Evolutionary conservation across 2,888 invertebrate species (phyloP).

Genomic region (Platerodrilus igneus): DNA sequence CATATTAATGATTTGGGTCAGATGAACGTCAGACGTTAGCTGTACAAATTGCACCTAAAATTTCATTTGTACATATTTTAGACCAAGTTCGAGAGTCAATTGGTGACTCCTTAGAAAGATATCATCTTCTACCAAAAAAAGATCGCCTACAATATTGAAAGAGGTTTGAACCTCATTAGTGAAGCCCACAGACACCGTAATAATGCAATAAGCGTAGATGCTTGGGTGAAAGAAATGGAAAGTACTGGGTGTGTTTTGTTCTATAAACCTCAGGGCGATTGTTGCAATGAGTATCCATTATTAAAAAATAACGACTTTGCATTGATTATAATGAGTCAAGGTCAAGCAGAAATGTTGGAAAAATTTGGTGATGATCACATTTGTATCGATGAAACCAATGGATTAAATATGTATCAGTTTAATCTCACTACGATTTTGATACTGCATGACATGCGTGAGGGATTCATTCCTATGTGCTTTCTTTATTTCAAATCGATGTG

Average conservation of each 20-base stretch:
- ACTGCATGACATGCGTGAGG: conserved; percentile 24
- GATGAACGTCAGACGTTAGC: too few relatives aligned
- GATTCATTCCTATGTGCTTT: conserved; percentile 22
- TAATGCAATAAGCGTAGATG: neutral
- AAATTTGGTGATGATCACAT: conserved; percentile 21
- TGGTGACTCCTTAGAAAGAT: too few relatives aligned
- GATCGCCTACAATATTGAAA: neutral
- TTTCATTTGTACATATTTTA: too few relatives aligned
- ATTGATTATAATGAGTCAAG: conserved; percentile 31
- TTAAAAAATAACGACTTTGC: conserved; percentile 31
- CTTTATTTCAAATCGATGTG: conserved; percentile 23
- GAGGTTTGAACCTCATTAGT: neutral
- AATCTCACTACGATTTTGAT: conserved; percentile 24
- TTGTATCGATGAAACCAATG: conserved; percentile 23
- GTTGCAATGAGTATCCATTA: conserved; percentile 16
- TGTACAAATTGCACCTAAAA: too few relatives aligned
- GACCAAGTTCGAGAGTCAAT: too few relatives aligned
- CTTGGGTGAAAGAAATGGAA: conserved; percentile 1
- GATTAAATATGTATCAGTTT: conserved; percentile 24
- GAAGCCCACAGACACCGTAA: neutral
- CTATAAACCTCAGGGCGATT: conserved; percentile 27
- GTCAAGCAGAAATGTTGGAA: conserved; percentile 29
- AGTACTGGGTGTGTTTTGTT: conserved; percentile 16
- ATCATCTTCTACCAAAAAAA: neutral
- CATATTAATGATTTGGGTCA: too few relatives aligned